A percentile compares a stretch with the other conserved stretches of the same genome.
Evolutionary conservation across 2,888 invertebrate species (phyloP).

Genomic region (Fragum sueziense): DNA sequence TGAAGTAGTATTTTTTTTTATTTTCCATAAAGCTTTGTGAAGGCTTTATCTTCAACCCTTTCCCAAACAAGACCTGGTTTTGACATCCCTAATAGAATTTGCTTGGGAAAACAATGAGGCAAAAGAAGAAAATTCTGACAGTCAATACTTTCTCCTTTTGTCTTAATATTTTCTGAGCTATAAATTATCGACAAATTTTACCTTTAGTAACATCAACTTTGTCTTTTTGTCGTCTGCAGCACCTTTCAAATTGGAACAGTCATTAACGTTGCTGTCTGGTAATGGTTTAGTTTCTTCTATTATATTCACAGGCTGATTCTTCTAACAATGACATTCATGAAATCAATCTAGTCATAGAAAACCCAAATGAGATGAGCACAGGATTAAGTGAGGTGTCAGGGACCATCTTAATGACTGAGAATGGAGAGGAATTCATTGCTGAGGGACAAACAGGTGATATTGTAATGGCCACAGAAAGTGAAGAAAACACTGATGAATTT

Average conservation of each 20-base stretch:
- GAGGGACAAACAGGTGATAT: neutral
- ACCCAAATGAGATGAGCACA: neutral
- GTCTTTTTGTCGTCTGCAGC: neutral
- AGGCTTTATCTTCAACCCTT: too few species aligned
- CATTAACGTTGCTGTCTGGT: neutral
- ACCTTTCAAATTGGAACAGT: too few species aligned
- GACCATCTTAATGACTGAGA: neutral
- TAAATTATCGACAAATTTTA: too few species aligned
- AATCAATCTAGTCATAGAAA: slow-evolving; percentile 33
- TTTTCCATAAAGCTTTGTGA: too few species aligned
- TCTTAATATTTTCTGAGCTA: neutral
- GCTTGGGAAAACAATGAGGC: too few species aligned
- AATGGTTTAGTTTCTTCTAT: too few species aligned
- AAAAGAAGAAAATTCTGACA: too few species aligned
- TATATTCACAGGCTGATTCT: neutral
- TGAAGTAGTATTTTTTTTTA: too few species aligned
- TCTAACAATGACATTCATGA: slow-evolving; percentile 23
- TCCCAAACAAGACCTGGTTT: too few species aligned
- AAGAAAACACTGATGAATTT: too few species aligned
- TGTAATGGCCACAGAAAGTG: neutral
- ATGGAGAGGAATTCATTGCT: neutral
- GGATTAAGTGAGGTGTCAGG: neutral
- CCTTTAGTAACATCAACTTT: neutral
- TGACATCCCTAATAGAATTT: too few species aligned
- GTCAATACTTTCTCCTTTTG: too few species aligned